Conservation (phyloP, 2,888 invertebrate species). For the Cephus rjabovi region DNA sequence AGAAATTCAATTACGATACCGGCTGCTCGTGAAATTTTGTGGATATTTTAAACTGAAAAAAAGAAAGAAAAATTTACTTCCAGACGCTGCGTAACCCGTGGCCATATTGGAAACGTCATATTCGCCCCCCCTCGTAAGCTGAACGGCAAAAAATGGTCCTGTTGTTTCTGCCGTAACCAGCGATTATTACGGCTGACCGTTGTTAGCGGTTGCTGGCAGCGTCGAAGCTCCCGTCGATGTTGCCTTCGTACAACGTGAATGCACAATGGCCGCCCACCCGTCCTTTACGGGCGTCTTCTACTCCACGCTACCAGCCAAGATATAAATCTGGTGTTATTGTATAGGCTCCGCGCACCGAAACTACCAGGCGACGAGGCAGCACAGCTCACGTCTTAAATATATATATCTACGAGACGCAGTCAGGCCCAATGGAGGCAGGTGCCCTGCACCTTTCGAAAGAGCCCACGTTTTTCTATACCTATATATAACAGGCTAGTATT, state of each 20-base stretch:
- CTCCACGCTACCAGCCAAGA: not conserved
- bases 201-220: not conserved
- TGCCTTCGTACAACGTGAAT: not conserved
- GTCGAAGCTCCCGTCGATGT: not conserved
- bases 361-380: not conserved
- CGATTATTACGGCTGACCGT: not conserved
- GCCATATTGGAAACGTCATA: not conserved
- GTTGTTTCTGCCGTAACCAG: not conserved
- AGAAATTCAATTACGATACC: not conserved
- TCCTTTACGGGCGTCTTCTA: not conserved
- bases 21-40: too few relatives aligned
- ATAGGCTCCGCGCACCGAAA: not conserved
- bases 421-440: not conserved
- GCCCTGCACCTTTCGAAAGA: not conserved
- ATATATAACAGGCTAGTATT: not conserved
- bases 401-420: not conserved
- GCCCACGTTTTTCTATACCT: not conserved
- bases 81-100: not conserved
- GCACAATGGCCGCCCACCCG: not conserved
- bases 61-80: not conserved
- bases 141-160: not conserved
- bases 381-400: not conserved
- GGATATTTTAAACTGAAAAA: too few relatives aligned
- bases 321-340: not conserved
- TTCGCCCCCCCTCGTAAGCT: not conserved